Conservation (phyloP, 2,113 vertebrate species). For the Colistium nudipinnis region DNA sequence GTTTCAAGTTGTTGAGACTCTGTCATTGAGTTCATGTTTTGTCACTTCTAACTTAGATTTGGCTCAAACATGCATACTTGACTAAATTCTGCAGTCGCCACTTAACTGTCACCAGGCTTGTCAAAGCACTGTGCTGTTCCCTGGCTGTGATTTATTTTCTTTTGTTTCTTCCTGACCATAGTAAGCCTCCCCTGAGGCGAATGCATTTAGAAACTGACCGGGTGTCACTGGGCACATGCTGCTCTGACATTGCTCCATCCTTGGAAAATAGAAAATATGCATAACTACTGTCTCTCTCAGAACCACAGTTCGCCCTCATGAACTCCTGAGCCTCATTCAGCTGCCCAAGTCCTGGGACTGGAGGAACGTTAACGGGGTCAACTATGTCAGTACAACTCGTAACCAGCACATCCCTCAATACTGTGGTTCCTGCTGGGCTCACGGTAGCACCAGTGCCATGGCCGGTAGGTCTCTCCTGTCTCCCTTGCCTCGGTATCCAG, state of each 20-base stretch:
- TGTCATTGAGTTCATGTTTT: neutral
- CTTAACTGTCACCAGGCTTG: neutral
- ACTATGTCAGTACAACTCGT: constrained; percentile 86
- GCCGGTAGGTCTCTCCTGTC: constrained; percentile 78
- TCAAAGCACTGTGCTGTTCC: neutral
- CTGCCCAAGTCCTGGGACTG: constrained; percentile 90
- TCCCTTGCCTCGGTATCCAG: no score
- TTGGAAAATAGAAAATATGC: neutral
- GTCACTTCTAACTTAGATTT: neutral
- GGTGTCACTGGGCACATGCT: neutral
- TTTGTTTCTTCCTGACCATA: neutral
- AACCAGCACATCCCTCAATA: constrained; percentile 95
- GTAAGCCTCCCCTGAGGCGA: neutral
- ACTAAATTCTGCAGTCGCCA: neutral
- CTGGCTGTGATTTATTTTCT: neutral
- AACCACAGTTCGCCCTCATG: constrained; percentile 79
- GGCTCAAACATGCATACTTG: neutral
- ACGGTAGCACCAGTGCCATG: constrained; percentile 89
- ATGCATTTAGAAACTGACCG: neutral
- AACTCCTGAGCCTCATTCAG: constrained; percentile 73
- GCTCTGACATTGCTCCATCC: neutral
- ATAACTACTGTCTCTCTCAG: constrained; percentile 24
- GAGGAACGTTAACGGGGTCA: constrained; percentile 85
- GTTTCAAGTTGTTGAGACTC: neutral
- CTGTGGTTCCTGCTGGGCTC: constrained; percentile 95